phyloP scores from a whole-genome alignment of 2,797 vertebrate genomes.

The Sebastes minor region DNA sequence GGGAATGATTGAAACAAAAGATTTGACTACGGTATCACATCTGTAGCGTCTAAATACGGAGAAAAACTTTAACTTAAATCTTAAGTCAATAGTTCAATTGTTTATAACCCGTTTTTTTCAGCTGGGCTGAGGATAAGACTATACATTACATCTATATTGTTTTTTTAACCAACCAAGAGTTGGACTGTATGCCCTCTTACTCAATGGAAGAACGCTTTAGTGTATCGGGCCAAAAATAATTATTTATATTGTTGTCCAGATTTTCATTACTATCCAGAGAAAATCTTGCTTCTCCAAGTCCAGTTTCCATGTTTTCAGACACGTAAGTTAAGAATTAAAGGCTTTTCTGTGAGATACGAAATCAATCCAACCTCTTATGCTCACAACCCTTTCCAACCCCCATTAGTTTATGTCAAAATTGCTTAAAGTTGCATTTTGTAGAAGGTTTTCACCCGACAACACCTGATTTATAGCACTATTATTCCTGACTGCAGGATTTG shows the following conservation, averaged over 20 bases:
- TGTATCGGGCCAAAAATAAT: not conserved
- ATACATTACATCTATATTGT: not conserved
- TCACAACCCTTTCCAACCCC: not conserved
- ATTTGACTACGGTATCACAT: no score
- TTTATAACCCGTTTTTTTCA: no score
- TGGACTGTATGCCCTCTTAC: not conserved
- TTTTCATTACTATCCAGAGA: slow-evolving; percentile 4
- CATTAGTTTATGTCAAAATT: not conserved
- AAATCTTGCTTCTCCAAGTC: not conserved
- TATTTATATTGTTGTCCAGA: slow-evolving; percentile 21
- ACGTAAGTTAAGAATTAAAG: not conserved
- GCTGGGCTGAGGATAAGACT: no score
- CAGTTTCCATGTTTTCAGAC: not conserved
- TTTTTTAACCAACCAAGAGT: not conserved
- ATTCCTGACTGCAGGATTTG: not conserved
- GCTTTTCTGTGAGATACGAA: not conserved
- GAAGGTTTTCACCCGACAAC: not conserved
- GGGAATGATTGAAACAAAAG: no score
- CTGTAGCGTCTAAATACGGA: no score
- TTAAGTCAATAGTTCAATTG: no score
- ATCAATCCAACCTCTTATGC: not conserved
- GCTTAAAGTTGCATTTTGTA: not conserved
- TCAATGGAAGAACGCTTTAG: slow-evolving; percentile 8
- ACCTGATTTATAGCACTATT: slow-evolving; percentile 4
- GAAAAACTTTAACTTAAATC: no score